Evolutionary conservation across 2,888 invertebrate species (phyloP), one percentile per base, ranked within the genome.

Genomic region (Diadromus collaris): DNA sequence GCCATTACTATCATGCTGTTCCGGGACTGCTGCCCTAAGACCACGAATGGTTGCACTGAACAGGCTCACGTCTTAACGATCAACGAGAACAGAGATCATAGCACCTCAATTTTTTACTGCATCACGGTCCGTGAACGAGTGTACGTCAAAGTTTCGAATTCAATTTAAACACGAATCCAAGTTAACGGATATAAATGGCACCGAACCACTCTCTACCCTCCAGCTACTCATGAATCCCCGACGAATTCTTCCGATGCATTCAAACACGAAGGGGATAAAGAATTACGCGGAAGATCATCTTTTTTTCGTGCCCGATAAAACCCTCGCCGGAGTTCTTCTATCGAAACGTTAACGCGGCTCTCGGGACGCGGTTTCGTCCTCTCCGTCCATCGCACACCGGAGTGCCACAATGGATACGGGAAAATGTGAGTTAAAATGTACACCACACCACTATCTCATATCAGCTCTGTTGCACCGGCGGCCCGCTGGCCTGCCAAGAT

Each of bases 381-480:
- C 24, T 38, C 41, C 27, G 16, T 21, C 61, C 13, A 21, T 6
- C 10, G 6, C 13, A 41, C 38, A 24, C 19, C 24, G 10, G 13
- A 16, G 21, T 2, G 21, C 29, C 41, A 68, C 51, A 75, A 75
- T 67, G 61, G 68, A 44, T 41, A 68, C 68, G 44, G 44, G 65
- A 63, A 75, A 75, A 68, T 61, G 32, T 41, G 51, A 71, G 54
- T 64, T 63, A 79, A 58, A 69, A 34, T 44, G 54, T 58, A 65
- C 24, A 68, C 60, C 48, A 32, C 38, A 68, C 29, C 38, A n/a
- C 61, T 70, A 58, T 68, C 72, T 67, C 67, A 64, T 71, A 79
- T 79, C 72, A 72, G 76, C 24, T 73, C 21, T 24, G 79, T 44
- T 51, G 71, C 71, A 67, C 56, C 60, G 71, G 19, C 27, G 38